Percentiles rank a stretch among this genome's conserved stretches.
Evolutionary conservation across 2,888 invertebrate species (phyloP).

Genomic region (Lithophane ornitopus): DNA sequence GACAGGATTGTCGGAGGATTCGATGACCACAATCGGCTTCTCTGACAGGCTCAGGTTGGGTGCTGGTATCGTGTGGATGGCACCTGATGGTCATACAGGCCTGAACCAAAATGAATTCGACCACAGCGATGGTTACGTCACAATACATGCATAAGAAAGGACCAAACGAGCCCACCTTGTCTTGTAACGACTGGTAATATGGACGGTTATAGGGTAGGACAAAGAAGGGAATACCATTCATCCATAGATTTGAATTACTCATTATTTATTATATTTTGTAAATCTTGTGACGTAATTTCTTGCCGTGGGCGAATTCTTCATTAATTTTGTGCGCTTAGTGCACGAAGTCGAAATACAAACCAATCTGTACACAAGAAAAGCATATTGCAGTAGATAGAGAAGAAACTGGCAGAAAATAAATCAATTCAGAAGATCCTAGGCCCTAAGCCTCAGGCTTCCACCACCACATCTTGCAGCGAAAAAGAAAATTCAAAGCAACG

Average conservation of each 20-base stretch:
- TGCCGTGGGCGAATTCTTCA: slow-evolving; percentile 62
- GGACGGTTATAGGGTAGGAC: not conserved
- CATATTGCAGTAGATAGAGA: not conserved
- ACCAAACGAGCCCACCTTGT: no score
- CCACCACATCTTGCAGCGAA: not conserved
- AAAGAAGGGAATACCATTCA: not conserved
- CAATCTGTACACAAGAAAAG: not conserved
- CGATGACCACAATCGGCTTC: slow-evolving; percentile 90
- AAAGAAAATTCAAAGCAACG: not conserved
- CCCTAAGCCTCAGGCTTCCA: not conserved
- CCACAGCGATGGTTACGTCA: slow-evolving; percentile 74
- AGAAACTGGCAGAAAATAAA: not conserved
- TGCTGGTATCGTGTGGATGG: slow-evolving; percentile 96
- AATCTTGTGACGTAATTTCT: slow-evolving; percentile 54
- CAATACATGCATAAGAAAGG: slow-evolving; percentile 12
- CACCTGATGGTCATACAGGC: slow-evolving; percentile 89
- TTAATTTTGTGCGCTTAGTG: slow-evolving; percentile 66
- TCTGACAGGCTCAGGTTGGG: slow-evolving; percentile 94
- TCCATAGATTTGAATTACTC: not conserved
- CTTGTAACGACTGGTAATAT: not conserved
- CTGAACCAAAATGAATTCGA: slow-evolving; percentile 79
- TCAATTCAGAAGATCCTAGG: not conserved
- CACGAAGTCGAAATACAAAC: slow-evolving; percentile 60
- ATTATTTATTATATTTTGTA: not conserved
- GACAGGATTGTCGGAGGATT: slow-evolving; percentile 69